phyloP scores from a whole-genome alignment of 2,888 invertebrate genomes.

The Eucera pruinosa region DNA sequence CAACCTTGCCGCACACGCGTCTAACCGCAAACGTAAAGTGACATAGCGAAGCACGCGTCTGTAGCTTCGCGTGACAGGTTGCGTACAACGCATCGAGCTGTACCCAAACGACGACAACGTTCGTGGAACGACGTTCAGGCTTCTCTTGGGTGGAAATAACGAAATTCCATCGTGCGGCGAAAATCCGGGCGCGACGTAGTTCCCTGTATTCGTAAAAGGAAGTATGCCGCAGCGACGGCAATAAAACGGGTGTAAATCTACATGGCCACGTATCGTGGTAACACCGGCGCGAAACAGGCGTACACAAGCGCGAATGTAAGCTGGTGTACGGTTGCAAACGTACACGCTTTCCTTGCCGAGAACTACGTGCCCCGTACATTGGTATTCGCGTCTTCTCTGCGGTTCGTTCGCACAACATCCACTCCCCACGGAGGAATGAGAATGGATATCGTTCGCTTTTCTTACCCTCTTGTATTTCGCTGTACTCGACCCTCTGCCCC shows the following conservation, averaged over 20 bases:
- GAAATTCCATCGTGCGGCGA: constrained; percentile 70
- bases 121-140: constrained; percentile 28
- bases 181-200: constrained; percentile 64
- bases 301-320: constrained; percentile 41
- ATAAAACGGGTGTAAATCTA: constrained; percentile 72
- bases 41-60: background rate
- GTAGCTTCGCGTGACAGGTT: constrained; percentile 9
- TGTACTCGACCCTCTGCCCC: background rate
- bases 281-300: constrained; percentile 45
- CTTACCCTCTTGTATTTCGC: constrained; percentile 43
- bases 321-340: constrained; percentile 42
- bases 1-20: no score
- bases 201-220: constrained; percentile 63
- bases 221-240: constrained; percentile 64
- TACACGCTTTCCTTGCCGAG: constrained; percentile 42
- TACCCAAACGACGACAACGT: constrained; percentile 38
- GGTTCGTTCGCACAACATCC: constrained; percentile 67
- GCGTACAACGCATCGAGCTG: background rate
- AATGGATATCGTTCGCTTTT: constrained; percentile 66
- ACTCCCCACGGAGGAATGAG: constrained; percentile 66
- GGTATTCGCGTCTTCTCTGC: constrained; percentile 66
- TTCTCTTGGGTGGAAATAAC: constrained; percentile 63
- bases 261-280: constrained; percentile 44
- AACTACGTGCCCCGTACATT: constrained; percentile 52
- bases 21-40: no score